Evolutionary conservation across 2,797 vertebrate genomes (phyloP), one percentile per base, ranked within the genome.

Genomic region (Echiichthys vipera): DNA sequence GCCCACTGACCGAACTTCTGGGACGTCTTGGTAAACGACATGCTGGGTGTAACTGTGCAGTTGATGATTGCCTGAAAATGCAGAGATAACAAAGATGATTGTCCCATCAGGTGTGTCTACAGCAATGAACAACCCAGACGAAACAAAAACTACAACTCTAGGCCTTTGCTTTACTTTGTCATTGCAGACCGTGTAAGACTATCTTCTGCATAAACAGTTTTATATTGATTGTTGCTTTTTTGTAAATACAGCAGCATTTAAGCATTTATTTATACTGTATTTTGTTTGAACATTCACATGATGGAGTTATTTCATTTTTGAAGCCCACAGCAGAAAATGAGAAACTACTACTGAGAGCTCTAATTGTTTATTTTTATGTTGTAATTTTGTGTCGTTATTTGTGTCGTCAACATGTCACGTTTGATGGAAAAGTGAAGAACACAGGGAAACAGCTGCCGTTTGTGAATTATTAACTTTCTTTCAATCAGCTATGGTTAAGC

Each of bases 1-100:
- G 98, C 98, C 98, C 98, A 99, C 42, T 99, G 98, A 11, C 98
- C 98, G 0, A 99, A 99, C 84, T 99, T 99, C 94, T 99, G 98
- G 0, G 98, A 99, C 0, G 98, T 99, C 90, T 98, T 99, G 0
- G 98, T 99, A 87, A 99, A 99, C 24, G 96, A 96, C 98, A 99
- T 99, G 92, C 98, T 99, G 91, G 96, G 96, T 4, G 97, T 98
- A 53, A 99, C 93, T 0, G 95, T 98, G 91, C 98, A 98, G 91
- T 99, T 99, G 90, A 99, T 99, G 83, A 99, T 97, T 0, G 97
- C 97, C 98, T 99, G 83, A 0, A 58, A 54, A 81, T 54, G 42
- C 54, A 86, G 36, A 83, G 3, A 25, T 3, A 53, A 62, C 15
- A 70, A 20, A 71, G 20, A 0, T 37, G 12, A 59, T 22, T 1